These are phyloP conservation scores for Ammospiza maritima DNA, from an alignment of 2,797 vertebrate genomes.

Conservation along the genomic window DNA sequence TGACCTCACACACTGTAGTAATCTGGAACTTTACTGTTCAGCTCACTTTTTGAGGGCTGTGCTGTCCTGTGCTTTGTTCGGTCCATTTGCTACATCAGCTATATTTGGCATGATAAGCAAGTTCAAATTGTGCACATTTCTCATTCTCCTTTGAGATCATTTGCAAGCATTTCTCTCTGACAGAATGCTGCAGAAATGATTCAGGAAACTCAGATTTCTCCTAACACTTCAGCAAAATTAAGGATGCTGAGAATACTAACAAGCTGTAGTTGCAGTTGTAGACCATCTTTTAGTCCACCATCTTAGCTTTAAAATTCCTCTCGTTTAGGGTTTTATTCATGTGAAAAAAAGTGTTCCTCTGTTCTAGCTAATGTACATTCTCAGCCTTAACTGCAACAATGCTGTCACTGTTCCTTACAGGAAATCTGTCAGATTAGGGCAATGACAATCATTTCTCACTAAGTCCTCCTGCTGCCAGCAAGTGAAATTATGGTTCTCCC, in stretches of 20 bases:
- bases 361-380: neutral
- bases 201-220: neutral
- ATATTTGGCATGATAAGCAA: neutral
- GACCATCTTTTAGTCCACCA: neutral
- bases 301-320: neutral
- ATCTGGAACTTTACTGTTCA: neutral
- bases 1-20: neutral
- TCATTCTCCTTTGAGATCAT: neutral
- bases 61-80: neutral
- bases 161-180: neutral
- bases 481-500: neutral
- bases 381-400: neutral
- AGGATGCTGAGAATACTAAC: neutral
- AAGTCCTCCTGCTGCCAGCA: neutral
- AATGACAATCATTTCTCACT: neutral
- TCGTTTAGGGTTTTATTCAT: neutral
- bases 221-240: neutral
- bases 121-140: neutral
- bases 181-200: neutral
- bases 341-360: neutral
- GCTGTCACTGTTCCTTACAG: neutral
- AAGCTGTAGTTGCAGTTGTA: neutral
- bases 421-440: neutral
- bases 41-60: neutral
- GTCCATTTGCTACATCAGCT: neutral